Evolutionary conservation across 2,113 vertebrate species (phyloP).

Genomic region (Potamarius usumacintae): DNA sequence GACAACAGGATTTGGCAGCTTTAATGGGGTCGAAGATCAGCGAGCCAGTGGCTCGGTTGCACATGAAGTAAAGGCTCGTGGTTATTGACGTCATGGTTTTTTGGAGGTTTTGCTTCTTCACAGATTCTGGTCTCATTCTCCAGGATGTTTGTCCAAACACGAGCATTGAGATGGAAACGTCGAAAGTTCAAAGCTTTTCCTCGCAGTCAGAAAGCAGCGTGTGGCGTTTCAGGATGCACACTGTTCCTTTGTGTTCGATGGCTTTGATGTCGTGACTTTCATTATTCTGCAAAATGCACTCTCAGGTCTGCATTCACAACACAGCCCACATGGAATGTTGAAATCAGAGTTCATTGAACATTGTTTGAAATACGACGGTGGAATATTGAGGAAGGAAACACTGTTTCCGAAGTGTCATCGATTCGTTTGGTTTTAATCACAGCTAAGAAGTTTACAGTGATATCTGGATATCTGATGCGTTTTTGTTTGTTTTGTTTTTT

Average conservation of each 20-base stretch:
- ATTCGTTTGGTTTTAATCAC: not conserved
- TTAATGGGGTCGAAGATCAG: too few relatives aligned
- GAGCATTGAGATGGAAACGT: not conserved
- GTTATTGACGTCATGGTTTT: not conserved
- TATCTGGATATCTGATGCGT: not conserved
- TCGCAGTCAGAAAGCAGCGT: not conserved
- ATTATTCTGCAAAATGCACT: not conserved
- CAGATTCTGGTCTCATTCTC: not conserved
- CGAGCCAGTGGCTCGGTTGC: not conserved
- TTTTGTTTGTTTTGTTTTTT: not conserved
- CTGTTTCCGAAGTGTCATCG: not conserved
- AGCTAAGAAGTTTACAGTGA: not conserved
- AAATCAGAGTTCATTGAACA: not conserved
- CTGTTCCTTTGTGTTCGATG: too few relatives aligned
- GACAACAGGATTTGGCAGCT: not conserved
- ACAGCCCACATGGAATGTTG: not conserved
- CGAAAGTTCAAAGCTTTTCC: constrained; percentile 4
- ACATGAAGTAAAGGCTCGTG: not conserved
- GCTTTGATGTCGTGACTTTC: not conserved
- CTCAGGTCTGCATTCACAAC: not conserved
- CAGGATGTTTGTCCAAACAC: not conserved
- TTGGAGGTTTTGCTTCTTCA: not conserved
- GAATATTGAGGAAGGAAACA: not conserved
- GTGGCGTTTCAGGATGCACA: not conserved
- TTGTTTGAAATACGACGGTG: not conserved